Percentiles rank a stretch among this genome's conserved stretches.
Evolutionary conservation across 2,113 vertebrate genomes (phyloP).

Genomic region (Suricata suricatta): DNA sequence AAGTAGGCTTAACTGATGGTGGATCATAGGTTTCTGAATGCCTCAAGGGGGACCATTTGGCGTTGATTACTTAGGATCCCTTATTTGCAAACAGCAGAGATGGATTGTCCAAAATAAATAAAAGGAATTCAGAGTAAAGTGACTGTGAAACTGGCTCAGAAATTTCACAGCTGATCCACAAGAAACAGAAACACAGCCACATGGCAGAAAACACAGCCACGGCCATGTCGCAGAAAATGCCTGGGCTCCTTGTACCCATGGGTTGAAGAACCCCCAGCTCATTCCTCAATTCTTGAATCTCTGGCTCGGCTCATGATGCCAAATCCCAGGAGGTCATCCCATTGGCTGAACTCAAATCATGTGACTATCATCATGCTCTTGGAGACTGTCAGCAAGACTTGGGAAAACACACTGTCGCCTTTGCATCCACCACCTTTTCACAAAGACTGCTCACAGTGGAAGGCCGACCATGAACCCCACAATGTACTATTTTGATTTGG

Average conservation of each 20-base stretch:
- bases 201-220: not conserved
- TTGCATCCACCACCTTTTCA: accelerated
- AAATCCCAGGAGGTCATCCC: not conserved
- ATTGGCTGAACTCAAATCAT: not conserved
- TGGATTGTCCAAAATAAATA: not conserved
- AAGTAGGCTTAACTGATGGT: too few relatives aligned
- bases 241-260: accelerated
- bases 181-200: too few relatives aligned
- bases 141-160: not conserved
- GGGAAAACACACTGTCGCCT: accelerated
- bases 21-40: not conserved
- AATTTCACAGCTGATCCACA: too few relatives aligned
- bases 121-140: not conserved
- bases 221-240: accelerated
- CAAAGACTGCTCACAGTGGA: not conserved
- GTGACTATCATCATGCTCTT: not conserved
- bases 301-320: too few relatives aligned
- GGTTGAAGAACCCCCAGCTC: not conserved
- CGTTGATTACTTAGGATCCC: too few relatives aligned
- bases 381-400: accelerated
- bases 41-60: not conserved
- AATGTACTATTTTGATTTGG: not conserved
- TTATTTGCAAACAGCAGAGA: not conserved
- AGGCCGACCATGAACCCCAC: not conserved
- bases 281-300: accelerated